Conservation (phyloP, 2,113 vertebrate species). For the Antennarius striatus region DNA sequence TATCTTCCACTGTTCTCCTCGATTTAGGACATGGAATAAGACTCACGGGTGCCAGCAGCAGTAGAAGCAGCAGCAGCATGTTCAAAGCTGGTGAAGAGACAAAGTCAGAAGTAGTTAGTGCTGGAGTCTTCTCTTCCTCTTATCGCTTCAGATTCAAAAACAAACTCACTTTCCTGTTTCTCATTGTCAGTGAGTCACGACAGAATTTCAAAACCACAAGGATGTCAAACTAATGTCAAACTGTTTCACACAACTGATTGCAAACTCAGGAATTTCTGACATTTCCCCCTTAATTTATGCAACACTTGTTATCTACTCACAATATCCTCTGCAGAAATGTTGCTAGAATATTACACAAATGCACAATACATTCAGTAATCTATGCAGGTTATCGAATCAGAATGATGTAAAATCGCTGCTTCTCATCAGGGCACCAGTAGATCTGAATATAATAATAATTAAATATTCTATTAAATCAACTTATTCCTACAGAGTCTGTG, state of each 20-base stretch:
- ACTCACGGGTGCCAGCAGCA: conserved; percentile 68
- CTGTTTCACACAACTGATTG: conserved; percentile 10
- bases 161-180: neutral
- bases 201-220: neutral
- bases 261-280: neutral
- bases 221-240: conserved; percentile 31
- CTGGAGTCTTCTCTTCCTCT: neutral
- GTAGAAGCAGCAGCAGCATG: conserved; percentile 55
- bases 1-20: neutral
- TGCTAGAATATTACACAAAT: too few relatives aligned
- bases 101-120: too few relatives aligned
- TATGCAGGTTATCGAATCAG: too few relatives aligned
- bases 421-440: too few relatives aligned
- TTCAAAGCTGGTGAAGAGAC: conserved; percentile 1
- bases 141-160: neutral
- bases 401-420: too few relatives aligned
- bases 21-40: neutral
- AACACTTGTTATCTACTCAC: too few relatives aligned
- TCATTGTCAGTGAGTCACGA: neutral
- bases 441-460: too few relatives aligned
- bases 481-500: too few relatives aligned
- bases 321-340: too few relatives aligned
- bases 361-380: too few relatives aligned
- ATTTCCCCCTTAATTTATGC: neutral
- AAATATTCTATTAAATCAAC: too few relatives aligned